Conservation (phyloP, 2,888 invertebrate species). For the Melinaea marsaeus region DNA sequence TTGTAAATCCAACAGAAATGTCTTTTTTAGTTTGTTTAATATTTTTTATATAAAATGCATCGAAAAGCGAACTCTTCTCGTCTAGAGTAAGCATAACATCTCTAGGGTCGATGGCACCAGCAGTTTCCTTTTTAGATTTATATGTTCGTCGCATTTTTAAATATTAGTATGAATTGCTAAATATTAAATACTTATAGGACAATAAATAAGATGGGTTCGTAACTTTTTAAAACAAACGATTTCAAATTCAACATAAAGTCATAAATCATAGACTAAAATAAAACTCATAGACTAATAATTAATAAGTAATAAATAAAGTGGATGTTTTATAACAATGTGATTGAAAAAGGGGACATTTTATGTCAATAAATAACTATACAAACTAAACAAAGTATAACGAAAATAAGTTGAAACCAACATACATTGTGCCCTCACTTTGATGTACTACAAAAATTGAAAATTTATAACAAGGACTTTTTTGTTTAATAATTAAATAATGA, state of each 20-base stretch:
- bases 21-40: constrained; percentile 69
- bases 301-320: no score
- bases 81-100: constrained; percentile 56
- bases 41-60: constrained; percentile 69
- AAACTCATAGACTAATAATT: no score
- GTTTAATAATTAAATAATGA: no score
- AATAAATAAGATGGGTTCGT: background rate
- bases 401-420: no score
- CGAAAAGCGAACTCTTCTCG: constrained; percentile 59
- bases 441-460: no score
- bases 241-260: constrained; percentile 1
- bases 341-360: no score
- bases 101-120: constrained; percentile 50
- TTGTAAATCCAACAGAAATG: constrained; percentile 51
- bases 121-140: constrained; percentile 59
- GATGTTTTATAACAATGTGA: no score
- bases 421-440: no score
- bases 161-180: constrained; percentile 1
- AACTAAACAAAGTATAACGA: no score
- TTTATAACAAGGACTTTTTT: no score
- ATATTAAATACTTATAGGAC: background rate
- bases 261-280: no score
- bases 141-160: constrained; percentile 60
- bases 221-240: constrained; percentile 30
- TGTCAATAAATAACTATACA: no score